Base-by-base conservation (phyloP, 2,888 invertebrate genomes). In the Drosophila kuntzei region DNA sequence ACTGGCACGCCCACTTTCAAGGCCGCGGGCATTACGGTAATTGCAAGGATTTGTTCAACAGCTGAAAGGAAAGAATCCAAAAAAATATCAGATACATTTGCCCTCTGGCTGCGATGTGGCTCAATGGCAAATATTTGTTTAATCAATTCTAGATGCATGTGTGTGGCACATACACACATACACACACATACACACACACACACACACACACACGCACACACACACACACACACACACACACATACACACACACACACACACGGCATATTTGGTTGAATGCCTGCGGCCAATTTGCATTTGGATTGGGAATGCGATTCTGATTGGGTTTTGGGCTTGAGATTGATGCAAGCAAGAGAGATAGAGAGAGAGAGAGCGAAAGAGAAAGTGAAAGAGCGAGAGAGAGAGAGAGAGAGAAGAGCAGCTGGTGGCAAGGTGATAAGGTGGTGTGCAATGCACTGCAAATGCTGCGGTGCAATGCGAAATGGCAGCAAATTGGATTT, bases 21-120 rank as follows among this genome's bases (percentile, higher is more conserved):
- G 81, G 81, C 87, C 81, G 69, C 63, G 39, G 84, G 87, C 84
- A 87, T 81, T 80, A 87, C 81, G 75, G 70, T 87, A 82, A 87
- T 84, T 82, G 81, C 85, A 72, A 64, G 66, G 75, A 87, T 84
- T 87, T 87, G 80, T 61, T 46, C 61, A 27, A 39, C 43, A 54
- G 37, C 14, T 49, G 51, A 25, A 63, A 46, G 22, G 54, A 66
- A 9, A 16, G n/a, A 14, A 16, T 47, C 25, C 29, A 55, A n/a
- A 32, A 59, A 44, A 34, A 34, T n/a, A 39, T 18, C 43, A 22
- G 43, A 43, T 12, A 54, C 14, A 54, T 54, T 54, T 44, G 50
- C 50, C 78, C 44, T 27, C 36, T 20, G 66, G 80, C 57, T 69
- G 34, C 32, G 8, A 25, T 49, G 50, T 66, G 71, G 71, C 68